phyloP scores from a whole-genome alignment of 2,113 vertebrate species.

The Rhinopithecus roxellana region DNA sequence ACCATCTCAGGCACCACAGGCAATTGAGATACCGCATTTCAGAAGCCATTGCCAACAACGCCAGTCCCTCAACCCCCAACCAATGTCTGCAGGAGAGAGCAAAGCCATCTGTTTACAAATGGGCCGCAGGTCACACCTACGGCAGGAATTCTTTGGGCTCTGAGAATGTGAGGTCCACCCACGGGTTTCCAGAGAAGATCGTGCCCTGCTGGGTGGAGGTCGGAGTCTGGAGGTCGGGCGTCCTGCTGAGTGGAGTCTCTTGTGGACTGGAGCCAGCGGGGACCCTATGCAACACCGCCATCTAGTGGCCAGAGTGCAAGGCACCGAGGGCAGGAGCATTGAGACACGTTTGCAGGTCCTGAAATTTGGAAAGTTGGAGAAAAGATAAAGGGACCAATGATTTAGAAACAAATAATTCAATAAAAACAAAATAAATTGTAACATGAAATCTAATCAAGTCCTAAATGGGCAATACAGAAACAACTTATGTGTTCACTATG shows the following conservation, averaged over 20 bases:
- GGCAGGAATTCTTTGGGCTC: not conserved
- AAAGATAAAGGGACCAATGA: not conserved
- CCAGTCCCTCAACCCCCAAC: too few relatives aligned
- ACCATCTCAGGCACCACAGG: not conserved
- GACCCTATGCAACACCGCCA: conserved; percentile 1
- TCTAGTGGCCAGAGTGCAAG: conserved; percentile 34
- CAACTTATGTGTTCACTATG: rapidly evolving
- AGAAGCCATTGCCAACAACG: not conserved
- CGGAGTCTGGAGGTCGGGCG: not conserved
- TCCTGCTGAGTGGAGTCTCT: too few relatives aligned
- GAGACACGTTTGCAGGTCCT: too few relatives aligned
- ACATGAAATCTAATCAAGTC: not conserved
- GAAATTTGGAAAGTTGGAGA: not conserved
- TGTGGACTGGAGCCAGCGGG: not conserved
- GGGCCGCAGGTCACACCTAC: not conserved
- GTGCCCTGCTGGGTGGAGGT: not conserved
- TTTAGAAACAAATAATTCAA: not conserved
- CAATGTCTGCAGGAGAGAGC: not conserved
- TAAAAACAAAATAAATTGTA: too few relatives aligned
- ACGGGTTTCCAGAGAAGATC: not conserved
- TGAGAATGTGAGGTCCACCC: not conserved
- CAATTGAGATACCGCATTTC: not conserved
- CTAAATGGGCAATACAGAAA: not conserved
- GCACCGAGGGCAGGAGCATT: rapidly evolving
- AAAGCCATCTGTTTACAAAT: not conserved